Conservation (phyloP, 2,113 vertebrate genomes). For the Cyphotilapia sp. region DNA sequence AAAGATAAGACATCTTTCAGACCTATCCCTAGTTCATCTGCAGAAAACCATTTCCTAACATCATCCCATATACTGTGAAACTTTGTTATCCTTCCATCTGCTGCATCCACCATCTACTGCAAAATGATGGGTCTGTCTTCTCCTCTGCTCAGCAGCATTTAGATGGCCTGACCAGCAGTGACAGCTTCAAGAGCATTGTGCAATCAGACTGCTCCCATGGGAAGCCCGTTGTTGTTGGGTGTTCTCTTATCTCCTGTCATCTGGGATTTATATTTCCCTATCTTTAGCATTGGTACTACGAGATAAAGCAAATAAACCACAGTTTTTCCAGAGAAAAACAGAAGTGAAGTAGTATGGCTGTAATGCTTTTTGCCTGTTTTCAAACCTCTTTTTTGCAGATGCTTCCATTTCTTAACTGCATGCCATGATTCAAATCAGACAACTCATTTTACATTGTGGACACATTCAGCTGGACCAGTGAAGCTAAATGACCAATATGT, state of each 20-base stretch:
- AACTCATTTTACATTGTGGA: neutral
- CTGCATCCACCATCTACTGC: neutral
- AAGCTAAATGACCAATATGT: neutral
- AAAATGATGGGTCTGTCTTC: constrained; percentile 1
- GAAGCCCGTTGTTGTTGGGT: constrained; percentile 7
- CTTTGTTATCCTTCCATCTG: neutral
- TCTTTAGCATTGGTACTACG: constrained; percentile 7
- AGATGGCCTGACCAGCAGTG: constrained; percentile 24
- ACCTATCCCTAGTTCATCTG: neutral
- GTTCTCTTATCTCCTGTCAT: constrained; percentile 26
- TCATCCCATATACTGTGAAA: neutral
- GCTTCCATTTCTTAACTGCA: neutral
- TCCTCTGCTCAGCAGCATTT: neutral
- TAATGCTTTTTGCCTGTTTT: neutral
- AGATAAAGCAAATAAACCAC: neutral
- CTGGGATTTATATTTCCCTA: neutral
- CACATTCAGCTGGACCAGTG: neutral
- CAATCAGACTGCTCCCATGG: constrained; percentile 22
- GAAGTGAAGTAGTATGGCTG: neutral
- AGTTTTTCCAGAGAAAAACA: neutral
- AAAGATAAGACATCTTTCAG: neutral
- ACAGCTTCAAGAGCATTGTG: constrained; percentile 29
- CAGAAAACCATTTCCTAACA: neutral
- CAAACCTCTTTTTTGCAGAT: neutral
- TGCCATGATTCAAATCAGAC: neutral